Evolutionary conservation across 2,797 vertebrate genomes (phyloP).

Genomic region (Acanthis flammea): DNA sequence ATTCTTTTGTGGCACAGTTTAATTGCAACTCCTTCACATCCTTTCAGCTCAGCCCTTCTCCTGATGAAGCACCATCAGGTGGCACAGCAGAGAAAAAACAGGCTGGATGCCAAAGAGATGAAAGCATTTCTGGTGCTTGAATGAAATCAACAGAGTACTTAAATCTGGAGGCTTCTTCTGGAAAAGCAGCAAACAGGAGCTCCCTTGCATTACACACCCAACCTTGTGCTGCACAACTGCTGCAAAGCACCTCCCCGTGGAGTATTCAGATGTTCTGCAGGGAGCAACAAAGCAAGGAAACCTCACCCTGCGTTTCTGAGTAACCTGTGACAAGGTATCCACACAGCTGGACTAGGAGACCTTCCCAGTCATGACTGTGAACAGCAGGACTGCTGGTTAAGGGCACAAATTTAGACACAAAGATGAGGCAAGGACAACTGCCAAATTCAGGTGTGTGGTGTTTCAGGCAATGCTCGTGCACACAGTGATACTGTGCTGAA

Average conservation of each 20-base stretch:
- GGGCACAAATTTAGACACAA: neutral
- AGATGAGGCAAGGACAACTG: neutral
- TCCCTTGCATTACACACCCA: rapidly evolving
- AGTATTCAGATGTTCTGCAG: neutral
- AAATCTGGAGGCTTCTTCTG: neutral
- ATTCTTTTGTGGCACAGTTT: neutral
- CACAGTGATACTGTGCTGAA: neutral
- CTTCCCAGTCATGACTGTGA: neutral
- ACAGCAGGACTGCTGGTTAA: neutral
- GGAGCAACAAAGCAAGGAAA: neutral
- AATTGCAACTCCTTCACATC: neutral
- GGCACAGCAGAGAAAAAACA: neutral
- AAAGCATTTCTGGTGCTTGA: neutral
- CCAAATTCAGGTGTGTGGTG: neutral
- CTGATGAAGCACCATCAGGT: constrained; percentile 31
- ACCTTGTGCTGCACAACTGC: neutral
- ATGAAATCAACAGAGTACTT: neutral
- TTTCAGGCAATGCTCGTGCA: neutral
- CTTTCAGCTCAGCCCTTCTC: neutral
- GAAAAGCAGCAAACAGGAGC: neutral
- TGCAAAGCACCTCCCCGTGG: neutral
- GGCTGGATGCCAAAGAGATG: neutral
- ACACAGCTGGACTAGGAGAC: neutral
- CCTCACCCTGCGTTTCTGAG: neutral
- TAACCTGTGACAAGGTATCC: rapidly evolving